phyloP scores from a whole-genome alignment of 1,140 invertebrate species.

The Anastrepha ludens region DNA sequence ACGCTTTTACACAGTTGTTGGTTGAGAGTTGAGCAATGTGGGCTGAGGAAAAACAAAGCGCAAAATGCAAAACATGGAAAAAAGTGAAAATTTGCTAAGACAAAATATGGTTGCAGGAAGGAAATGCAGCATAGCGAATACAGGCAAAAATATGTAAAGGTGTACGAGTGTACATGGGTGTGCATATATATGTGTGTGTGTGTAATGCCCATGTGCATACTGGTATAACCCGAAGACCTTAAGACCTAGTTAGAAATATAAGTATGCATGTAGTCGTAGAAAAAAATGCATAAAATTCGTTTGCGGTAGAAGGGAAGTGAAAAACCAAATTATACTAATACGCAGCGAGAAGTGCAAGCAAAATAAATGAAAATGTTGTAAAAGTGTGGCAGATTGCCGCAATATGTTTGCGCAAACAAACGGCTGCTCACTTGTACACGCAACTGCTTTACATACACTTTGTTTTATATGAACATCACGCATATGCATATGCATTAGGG shows the following conservation, averaged over 20 bases:
- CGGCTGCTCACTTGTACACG: background rate
- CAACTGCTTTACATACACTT: no score
- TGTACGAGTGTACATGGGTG: background rate
- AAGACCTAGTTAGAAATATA: background rate
- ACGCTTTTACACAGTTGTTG: background rate
- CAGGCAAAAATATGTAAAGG: background rate
- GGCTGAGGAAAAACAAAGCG: background rate
- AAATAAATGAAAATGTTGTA: constrained; percentile 9
- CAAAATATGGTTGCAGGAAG: constrained; percentile 28
- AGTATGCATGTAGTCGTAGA: background rate
- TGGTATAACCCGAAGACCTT: background rate
- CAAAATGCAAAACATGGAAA: background rate
- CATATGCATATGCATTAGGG: no score
- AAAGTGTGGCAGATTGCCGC: constrained; percentile 32
- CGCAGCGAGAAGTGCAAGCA: background rate
- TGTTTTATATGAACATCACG: no score
- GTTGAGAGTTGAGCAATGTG: background rate
- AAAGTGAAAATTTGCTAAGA: background rate
- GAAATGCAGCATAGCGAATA: background rate
- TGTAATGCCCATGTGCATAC: no score
- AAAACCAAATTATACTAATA: constrained; percentile 7
- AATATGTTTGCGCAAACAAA: constrained; percentile 38
- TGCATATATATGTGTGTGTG: no score
- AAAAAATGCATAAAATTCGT: no score
- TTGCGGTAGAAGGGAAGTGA: no score